Evolutionary conservation across 2,797 vertebrate species (phyloP), one percentile per base, ranked within the genome.

Genomic region (Platalea minor): DNA sequence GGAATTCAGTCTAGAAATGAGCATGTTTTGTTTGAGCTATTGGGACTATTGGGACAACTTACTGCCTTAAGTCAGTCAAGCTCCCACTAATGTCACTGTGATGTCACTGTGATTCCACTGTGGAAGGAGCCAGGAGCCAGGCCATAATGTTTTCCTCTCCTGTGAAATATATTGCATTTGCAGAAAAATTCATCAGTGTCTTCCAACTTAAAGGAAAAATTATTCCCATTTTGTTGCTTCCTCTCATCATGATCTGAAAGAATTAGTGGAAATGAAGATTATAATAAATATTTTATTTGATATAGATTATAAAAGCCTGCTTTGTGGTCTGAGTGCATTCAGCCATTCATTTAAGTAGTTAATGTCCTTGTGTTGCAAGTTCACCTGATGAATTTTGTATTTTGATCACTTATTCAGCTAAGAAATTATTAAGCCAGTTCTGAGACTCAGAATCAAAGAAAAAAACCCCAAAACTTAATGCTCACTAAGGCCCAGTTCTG

Each of bases 21-120:
- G 9, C 3, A 2, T 19, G 3, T 50, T 72, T 57, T 65, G 29
- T 37, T 75, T 24, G 41, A 75, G 31, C 10, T 65, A 1, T 63
- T 54, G 13, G 28, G 26, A 54, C 10, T 65, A 1, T 63, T 54
- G 13, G 28, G 26, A 54, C 9, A 76, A 35, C 17, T 54, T 54
- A 18, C 20, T 89, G 21, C 24, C 13, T 28, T 11, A n/a, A 7
- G 5, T 37, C 14, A 33, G 25, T 68, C 74, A 73, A 1, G 0
- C 19, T 76, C 35, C 45, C 15, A 23, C 31, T 43, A 13, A 23
- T 0, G 0, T 18, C 17, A 13, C 15, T 31, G 21, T 20, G 17
- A 48, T 61, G 0, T 18, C 17, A 13, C 15, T 31, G 21, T 20
- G 17, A 48, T 61, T 75, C 41, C 15, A 13, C 51, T 28, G 13